Base-by-base conservation (phyloP, 2,797 vertebrate genomes). In the Sparus aurata region DNA sequence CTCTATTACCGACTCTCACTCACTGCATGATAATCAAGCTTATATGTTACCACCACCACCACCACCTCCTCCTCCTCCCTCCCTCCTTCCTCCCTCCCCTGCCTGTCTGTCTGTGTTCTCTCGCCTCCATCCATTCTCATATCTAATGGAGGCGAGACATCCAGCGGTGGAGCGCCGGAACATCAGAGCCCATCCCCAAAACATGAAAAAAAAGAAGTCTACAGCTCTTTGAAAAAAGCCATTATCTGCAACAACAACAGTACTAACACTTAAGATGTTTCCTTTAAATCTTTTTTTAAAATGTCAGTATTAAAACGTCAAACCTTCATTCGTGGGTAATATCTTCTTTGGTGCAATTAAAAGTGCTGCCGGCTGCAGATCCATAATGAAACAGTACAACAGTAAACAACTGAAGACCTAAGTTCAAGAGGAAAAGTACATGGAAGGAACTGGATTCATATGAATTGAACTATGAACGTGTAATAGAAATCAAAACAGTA, bases 21-120 rank as follows among this genome's bases (percentile, higher is more conserved):
- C 79, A 69, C 87, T 79, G 86, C 86, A 91, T 86, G 77, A 84
- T 87, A 89, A 89, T 88, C 58, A 86, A 75, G 70, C 54, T 77
- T 60, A 57, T 49, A 71, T 65, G 79, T 75, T 49, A 53, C 73
- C 82, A 61, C 59, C 84, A 8, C 81, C 83, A 38, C 82, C 82
- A 67, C 77, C 60, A 43, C 25, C 68, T 16, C 41, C 25, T 63
- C 12, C n/a, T n/a, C 57, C 50, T 25, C 79, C 53, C 55, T 43
- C 10, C 9, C 59, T n/a, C n/a, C n/a, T n/a, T n/a, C 57, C 50
- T 25, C 79, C 53, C 55, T 43, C 10, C 9, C 59, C 12, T 15
- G 12, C 12, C 65, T 20, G 50, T 2, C 30, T 25, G 22, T 22
- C 57, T 23, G 10, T 68, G 43, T 18, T 1, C 43, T 0, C 49